Percentiles rank a stretch among this genome's conserved stretches.
Evolutionary conservation across 2,888 invertebrate genomes (phyloP).

Genomic region (Chaitophorus viminalis): DNA sequence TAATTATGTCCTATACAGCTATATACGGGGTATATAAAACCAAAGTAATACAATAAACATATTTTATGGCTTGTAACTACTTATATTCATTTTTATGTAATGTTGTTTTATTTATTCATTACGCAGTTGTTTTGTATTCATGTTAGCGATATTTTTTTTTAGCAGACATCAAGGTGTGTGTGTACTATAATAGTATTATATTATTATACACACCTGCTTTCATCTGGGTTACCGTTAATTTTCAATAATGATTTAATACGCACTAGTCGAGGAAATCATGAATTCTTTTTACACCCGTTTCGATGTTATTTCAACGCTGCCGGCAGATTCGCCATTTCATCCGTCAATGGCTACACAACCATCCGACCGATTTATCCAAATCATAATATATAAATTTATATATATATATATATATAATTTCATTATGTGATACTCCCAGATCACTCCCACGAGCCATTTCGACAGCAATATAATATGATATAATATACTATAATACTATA

Average conservation of each 20-base stretch:
- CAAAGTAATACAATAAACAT: neutral
- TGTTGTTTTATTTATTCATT: no score
- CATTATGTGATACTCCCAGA: neutral
- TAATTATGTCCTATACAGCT: neutral
- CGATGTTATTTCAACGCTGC: neutral
- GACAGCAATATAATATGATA: neutral
- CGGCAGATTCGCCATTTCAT: neutral
- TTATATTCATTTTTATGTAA: neutral
- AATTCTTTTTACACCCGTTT: neutral
- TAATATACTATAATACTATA: neutral
- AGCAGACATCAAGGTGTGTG: neutral
- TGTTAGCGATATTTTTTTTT: neutral
- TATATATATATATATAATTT: constrained; percentile 1
- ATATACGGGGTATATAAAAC: neutral
- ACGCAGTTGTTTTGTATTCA: neutral
- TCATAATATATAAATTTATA: no score
- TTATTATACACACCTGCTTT: neutral
- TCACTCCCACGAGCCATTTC: constrained; percentile 22
- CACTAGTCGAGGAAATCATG: neutral
- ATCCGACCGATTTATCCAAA: constrained; percentile 17
- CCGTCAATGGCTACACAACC: neutral
- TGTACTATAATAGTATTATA: neutral
- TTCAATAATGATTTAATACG: neutral
- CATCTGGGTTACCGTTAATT: neutral
- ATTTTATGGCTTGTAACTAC: neutral